Conservation (phyloP, 2,113 vertebrate genomes). For the Cavia porcellus region DNA sequence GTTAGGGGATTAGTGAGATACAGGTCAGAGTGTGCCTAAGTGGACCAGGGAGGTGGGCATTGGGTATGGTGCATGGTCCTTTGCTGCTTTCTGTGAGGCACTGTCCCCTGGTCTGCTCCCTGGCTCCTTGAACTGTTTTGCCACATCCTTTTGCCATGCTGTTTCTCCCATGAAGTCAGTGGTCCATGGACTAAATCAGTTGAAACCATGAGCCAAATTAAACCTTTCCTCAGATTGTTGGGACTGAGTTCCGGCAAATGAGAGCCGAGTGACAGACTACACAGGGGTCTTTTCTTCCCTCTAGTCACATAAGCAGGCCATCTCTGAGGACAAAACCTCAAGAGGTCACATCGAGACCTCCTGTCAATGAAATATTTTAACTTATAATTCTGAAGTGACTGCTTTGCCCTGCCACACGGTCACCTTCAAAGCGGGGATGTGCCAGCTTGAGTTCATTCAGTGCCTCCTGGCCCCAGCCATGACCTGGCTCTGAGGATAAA, state of each 20-base stretch:
- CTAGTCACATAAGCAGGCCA: neutral
- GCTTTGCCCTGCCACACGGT: too few species aligned
- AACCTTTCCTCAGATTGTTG: neutral
- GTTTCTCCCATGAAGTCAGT: neutral
- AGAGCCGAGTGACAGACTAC: neutral
- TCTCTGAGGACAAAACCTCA: neutral
- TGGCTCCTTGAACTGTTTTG: neutral
- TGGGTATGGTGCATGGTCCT: neutral
- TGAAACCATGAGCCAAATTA: neutral
- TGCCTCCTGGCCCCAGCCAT: neutral
- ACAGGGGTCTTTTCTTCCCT: neutral
- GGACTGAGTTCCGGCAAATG: neutral
- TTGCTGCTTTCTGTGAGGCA: too few species aligned
- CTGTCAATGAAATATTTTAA: neutral
- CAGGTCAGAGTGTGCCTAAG: neutral
- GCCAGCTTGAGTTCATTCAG: neutral
- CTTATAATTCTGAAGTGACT: neutral
- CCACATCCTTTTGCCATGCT: neutral
- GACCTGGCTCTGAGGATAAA: neutral
- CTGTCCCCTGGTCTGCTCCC: neutral
- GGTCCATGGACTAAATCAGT: neutral
- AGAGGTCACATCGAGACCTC: neutral
- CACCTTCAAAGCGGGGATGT: rapidly evolving
- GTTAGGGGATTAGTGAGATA: neutral
- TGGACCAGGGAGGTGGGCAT: too few species aligned